Conservation (phyloP, 1,140 invertebrate species). For the Penaeus chinensis region DNA sequence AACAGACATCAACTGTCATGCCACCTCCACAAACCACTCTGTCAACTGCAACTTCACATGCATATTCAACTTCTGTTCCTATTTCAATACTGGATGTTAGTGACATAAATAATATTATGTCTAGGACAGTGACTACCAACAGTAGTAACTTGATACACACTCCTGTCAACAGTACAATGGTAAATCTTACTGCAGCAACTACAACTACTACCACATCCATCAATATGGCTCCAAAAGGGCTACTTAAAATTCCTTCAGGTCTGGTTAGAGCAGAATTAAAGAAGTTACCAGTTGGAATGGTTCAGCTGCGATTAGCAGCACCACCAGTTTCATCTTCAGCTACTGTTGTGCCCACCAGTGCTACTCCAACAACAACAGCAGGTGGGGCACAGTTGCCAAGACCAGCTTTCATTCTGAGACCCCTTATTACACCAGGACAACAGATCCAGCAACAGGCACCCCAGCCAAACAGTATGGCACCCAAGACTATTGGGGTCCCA, state of each 20-base stretch:
- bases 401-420: conserved; percentile 43
- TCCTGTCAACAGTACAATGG: background rate
- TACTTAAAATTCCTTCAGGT: conserved; percentile 50
- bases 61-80: background rate
- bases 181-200: conserved; percentile 19
- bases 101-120: background rate
- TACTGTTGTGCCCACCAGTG: background rate
- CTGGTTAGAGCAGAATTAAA: conserved; percentile 30
- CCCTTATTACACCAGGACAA: conserved; percentile 34
- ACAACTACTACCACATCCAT: conserved; percentile 34
- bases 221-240: conserved; percentile 34
- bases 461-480: conserved; percentile 22
- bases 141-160: conserved; percentile 11
- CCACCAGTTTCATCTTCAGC: background rate
- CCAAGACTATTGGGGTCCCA: conserved; percentile 18
- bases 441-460: conserved; percentile 14
- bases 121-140: conserved; percentile 8
- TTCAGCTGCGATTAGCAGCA: conserved; percentile 33
- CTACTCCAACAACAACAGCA: background rate
- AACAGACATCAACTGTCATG: conserved; percentile 34
- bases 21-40: conserved; percentile 33
- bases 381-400: conserved; percentile 29
- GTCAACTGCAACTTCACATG: background rate
- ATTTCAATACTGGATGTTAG: background rate
- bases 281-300: conserved; percentile 44